A percentile compares a stretch with the other conserved stretches of the same genome.
These are phyloP conservation scores for Leptodactylus fallax DNA, from an alignment of 2,797 vertebrate genomes.

Conservation along the genomic window DNA sequence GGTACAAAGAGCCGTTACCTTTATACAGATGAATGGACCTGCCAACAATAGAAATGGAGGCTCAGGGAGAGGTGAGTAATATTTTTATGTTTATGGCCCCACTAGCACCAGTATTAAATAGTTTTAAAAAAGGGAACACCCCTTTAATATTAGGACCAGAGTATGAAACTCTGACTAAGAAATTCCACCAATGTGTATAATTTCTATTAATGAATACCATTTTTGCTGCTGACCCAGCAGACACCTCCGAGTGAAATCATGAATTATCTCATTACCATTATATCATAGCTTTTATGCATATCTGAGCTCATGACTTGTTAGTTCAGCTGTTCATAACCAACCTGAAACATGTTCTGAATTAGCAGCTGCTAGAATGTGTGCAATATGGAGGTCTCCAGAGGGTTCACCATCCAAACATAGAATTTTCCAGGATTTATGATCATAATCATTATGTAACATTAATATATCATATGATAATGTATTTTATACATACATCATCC, in stretches of 20 bases:
- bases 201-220: slow-evolving; percentile 1
- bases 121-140: too few species aligned
- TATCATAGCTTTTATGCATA: neutral
- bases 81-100: too few species aligned
- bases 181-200: neutral
- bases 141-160: too few species aligned
- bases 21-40: too few species aligned
- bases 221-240: neutral
- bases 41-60: too few species aligned
- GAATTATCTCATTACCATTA: neutral
- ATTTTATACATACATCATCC: neutral
- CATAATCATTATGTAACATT: neutral
- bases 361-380: slow-evolving; percentile 22
- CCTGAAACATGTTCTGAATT: slow-evolving; percentile 34
- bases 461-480: neutral
- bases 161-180: too few species aligned
- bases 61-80: too few species aligned
- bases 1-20: too few species aligned
- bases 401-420: neutral
- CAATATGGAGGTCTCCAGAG: neutral
- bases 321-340: slow-evolving; percentile 35
- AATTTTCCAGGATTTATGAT: neutral
- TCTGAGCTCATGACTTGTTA: neutral
- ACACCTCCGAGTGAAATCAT: neutral
- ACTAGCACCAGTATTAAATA: too few species aligned